Evolutionary conservation across 2,797 vertebrate genomes (phyloP).

Genomic region (Cephalopachus bancanus): DNA sequence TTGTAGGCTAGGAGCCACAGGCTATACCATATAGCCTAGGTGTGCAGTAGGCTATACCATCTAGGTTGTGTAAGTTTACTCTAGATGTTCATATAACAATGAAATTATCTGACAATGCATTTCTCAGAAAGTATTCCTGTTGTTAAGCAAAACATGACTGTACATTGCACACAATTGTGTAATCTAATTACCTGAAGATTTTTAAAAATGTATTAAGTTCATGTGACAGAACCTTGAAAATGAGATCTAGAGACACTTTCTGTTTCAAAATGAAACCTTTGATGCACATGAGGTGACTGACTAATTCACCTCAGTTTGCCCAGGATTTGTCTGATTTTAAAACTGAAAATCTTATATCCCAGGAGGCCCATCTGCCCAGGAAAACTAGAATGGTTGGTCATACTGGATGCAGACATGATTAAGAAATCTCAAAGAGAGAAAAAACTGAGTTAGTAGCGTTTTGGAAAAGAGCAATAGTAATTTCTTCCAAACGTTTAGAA

Average conservation of each 20-base stretch:
- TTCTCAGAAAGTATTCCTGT: background rate
- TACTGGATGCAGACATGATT: background rate
- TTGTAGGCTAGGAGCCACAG: background rate
- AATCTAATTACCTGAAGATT: background rate
- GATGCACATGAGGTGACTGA: background rate
- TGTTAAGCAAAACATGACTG: background rate
- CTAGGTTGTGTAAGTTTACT: background rate
- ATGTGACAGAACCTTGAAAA: constrained; percentile 4
- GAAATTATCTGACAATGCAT: background rate
- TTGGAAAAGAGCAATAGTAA: background rate
- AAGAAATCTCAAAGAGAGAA: background rate
- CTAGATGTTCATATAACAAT: background rate
- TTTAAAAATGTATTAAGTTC: background rate
- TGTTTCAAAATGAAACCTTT: constrained; percentile 9
- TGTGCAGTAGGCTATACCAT: too few species aligned
- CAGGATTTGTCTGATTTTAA: background rate
- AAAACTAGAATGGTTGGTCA: background rate
- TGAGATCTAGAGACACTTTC: background rate
- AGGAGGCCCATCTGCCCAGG: background rate
- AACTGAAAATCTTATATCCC: background rate
- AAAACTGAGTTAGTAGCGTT: background rate
- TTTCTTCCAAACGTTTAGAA: background rate
- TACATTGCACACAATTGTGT: background rate
- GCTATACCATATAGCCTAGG: background rate
- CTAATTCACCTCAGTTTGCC: background rate